Evolutionary conservation across 1,140 invertebrate species (phyloP).

Genomic region (Apis laboriosa): DNA sequence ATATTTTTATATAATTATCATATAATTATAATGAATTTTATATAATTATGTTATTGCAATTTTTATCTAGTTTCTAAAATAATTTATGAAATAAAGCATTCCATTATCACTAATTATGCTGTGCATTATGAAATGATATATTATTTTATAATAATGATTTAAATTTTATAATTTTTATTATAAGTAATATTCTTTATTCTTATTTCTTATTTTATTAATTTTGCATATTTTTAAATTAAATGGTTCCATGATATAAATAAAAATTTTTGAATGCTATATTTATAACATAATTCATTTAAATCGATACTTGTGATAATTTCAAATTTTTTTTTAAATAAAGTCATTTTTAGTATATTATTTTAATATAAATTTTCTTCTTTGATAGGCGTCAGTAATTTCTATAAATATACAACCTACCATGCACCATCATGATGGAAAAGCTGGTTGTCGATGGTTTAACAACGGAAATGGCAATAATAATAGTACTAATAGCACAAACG

Average conservation of each 20-base stretch:
- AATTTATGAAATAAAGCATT: constrained; percentile 5
- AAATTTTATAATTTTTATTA: neutral
- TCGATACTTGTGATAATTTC: neutral
- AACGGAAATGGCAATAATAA: neutral
- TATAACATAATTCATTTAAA: no score
- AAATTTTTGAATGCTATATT: neutral
- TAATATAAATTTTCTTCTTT: neutral
- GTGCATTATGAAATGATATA: neutral
- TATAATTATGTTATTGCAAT: neutral
- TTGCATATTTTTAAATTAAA: neutral
- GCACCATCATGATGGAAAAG: neutral
- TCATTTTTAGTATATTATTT: neutral
- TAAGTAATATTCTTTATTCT: neutral
- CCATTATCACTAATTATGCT: neutral
- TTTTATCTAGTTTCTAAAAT: neutral
- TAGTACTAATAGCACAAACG: neutral
- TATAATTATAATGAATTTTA: neutral
- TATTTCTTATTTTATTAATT: neutral
- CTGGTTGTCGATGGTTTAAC: constrained; percentile 20
- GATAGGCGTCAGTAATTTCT: neutral
- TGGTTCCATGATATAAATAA: neutral
- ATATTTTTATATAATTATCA: no score
- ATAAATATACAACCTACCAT: neutral
- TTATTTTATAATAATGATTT: neutral
- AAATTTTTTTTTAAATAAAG: no score